phyloP scores from a whole-genome alignment of 2,797 vertebrate genomes.

The Sebastes vulpes region DNA sequence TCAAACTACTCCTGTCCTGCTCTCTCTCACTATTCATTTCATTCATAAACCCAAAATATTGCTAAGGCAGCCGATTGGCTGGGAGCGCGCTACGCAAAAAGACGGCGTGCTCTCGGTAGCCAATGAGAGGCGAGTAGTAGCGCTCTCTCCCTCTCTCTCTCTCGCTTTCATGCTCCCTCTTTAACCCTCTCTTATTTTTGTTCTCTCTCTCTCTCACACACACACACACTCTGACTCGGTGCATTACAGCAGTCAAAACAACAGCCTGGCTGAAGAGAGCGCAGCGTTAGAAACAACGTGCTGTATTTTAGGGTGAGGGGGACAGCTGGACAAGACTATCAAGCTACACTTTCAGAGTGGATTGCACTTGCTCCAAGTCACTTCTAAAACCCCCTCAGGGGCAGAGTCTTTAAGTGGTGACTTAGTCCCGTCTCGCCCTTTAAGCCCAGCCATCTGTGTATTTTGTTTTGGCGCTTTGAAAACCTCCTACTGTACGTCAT shows the following conservation, averaged over 20 bases:
- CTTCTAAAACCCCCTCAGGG: slow-evolving; percentile 20
- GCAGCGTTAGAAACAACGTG: slow-evolving; percentile 6
- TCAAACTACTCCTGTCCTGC: slow-evolving; percentile 68
- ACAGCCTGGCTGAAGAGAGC: slow-evolving; percentile 33
- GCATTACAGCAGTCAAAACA: slow-evolving; percentile 68
- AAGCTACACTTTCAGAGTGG: neutral
- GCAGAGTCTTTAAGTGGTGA: slow-evolving; percentile 27
- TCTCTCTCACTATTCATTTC: slow-evolving; percentile 70
- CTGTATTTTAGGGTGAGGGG: neutral
- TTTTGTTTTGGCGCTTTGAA: slow-evolving; percentile 31
- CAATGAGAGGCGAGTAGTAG: slow-evolving; percentile 75
- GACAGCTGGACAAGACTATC: slow-evolving; percentile 18
- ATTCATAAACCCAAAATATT: slow-evolving; percentile 84
- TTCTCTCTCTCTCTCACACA: slow-evolving; percentile 14
- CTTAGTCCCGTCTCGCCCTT: slow-evolving; percentile 34
- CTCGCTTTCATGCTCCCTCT: slow-evolving; percentile 55
- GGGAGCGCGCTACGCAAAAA: slow-evolving; percentile 60
- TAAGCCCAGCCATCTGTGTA: slow-evolving; percentile 32
- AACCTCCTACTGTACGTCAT: slow-evolving; percentile 10
- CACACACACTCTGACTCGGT: slow-evolving; percentile 31
- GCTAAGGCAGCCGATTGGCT: slow-evolving; percentile 65
- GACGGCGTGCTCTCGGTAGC: slow-evolving; percentile 53
- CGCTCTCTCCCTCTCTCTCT: slow-evolving; percentile 43
- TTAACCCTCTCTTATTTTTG: slow-evolving; percentile 69
- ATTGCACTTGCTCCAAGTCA: slow-evolving; percentile 21